Conservation (phyloP, 2,113 vertebrate species). For the Myrmecobius fasciatus region DNA sequence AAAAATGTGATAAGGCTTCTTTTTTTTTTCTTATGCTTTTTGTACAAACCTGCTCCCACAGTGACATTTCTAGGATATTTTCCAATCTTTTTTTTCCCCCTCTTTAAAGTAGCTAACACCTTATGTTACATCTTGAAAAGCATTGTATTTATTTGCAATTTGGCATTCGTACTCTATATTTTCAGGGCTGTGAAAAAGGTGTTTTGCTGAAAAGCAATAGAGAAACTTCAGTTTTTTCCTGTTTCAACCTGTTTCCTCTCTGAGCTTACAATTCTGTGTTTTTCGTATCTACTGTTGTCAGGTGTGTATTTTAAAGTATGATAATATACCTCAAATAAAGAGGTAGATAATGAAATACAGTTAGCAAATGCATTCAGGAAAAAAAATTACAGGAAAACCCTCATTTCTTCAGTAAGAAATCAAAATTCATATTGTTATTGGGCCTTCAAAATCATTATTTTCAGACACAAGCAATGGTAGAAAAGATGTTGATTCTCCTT, state of each 20-base stretch:
- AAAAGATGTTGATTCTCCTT: neutral
- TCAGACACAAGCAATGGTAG: constrained; percentile 39
- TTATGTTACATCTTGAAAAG: constrained; percentile 64
- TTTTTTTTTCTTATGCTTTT: constrained; percentile 63
- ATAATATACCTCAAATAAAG: neutral
- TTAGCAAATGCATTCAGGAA: constrained; percentile 42
- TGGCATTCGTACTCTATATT: constrained; percentile 51
- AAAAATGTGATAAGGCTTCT: constrained; percentile 51
- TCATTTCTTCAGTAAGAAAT: constrained; percentile 24
- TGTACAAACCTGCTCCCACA: constrained; percentile 54
- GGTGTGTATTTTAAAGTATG: constrained; percentile 40
- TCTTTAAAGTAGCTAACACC: constrained; percentile 67
- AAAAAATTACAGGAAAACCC: constrained; percentile 19
- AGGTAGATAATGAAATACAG: neutral
- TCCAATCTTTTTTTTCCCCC: constrained; percentile 57
- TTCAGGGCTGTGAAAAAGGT: constrained; percentile 50
- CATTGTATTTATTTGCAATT: constrained; percentile 59
- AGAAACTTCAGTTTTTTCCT: constrained; percentile 68
- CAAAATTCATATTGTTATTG: neutral
- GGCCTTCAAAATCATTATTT: constrained; percentile 33
- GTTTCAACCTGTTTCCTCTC: constrained; percentile 43
- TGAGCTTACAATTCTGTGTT: constrained; percentile 57
- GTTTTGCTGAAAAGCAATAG: constrained; percentile 43
- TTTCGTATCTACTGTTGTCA: constrained; percentile 34
- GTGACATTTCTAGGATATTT: constrained; percentile 74